These are phyloP conservation scores for Enteromius treurensis DNA, from an alignment of 2,797 vertebrate genomes.

Conservation along the genomic window DNA sequence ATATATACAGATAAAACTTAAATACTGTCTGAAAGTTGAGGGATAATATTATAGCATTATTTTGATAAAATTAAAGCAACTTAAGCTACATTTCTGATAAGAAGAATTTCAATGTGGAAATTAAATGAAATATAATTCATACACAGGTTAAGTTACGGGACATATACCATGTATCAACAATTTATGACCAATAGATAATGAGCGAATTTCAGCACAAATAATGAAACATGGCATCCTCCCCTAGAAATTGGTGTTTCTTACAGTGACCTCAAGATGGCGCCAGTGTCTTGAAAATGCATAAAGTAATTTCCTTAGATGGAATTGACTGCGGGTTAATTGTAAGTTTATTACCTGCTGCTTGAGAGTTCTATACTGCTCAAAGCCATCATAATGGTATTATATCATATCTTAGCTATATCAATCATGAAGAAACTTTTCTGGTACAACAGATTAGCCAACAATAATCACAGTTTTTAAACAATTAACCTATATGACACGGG, in stretches of 20 bases:
- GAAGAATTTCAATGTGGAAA: not conserved
- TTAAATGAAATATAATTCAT: not conserved
- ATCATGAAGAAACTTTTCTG: not conserved
- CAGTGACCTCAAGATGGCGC: conserved; percentile 18
- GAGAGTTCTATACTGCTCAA: not conserved
- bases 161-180: not conserved
- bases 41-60: not conserved
- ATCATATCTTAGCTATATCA: not conserved
- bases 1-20: not conserved
- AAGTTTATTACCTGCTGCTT: not conserved
- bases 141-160: not conserved
- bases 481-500: too few species aligned
- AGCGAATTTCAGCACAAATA: not conserved
- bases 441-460: not conserved
- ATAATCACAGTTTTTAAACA: not conserved
- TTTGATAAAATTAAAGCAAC: not conserved
- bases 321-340: not conserved
- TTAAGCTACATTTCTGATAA: not conserved
- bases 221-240: not conserved
- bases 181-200: not conserved
- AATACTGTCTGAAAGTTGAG: not conserved
- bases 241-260: not conserved
- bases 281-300: conserved; percentile 1
- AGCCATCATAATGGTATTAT: not conserved
- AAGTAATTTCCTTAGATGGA: not conserved